These are phyloP conservation scores for Chrysolina americana DNA, from an alignment of 2,888 invertebrate species.

Conservation along the genomic window DNA sequence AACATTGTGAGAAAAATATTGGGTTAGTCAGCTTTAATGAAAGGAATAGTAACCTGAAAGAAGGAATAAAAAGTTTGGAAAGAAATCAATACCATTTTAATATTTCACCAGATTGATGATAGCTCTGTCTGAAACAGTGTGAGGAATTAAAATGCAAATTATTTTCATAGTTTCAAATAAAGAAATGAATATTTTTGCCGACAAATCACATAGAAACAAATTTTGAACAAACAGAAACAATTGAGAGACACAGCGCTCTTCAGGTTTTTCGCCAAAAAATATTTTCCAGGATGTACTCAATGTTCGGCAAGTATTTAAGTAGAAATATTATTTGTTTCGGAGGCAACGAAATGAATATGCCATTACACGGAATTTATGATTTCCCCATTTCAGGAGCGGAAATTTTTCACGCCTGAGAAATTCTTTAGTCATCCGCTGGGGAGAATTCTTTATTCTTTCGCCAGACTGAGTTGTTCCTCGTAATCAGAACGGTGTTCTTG, in stretches of 20 bases:
- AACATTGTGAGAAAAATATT: no score
- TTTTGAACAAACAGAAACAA: neutral
- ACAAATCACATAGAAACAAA: no score
- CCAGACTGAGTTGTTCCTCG: neutral
- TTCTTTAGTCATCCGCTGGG: neutral
- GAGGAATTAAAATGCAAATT: no score
- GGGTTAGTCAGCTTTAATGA: no score
- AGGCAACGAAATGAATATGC: constrained; percentile 15
- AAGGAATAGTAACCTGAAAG: no score
- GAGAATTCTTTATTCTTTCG: constrained; percentile 11
- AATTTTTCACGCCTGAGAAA: constrained; percentile 12
- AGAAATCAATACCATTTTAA: no score
- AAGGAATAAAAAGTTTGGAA: no score
- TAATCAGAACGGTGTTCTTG: neutral
- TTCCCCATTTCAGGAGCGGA: constrained; percentile 5
- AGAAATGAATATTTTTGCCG: neutral
- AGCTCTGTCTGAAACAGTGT: no score
- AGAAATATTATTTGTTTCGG: constrained; percentile 7
- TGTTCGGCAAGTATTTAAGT: neutral
- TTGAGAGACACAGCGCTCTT: neutral
- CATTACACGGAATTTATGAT: constrained; percentile 5
- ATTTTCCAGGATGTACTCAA: neutral
- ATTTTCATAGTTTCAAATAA: no score
- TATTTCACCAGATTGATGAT: no score
- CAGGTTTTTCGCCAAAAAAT: neutral